These are phyloP conservation scores for Palythoa heliodiscus DNA, from an alignment of 92 coral and sea anemone genomes.

Conservation along the genomic window DNA sequence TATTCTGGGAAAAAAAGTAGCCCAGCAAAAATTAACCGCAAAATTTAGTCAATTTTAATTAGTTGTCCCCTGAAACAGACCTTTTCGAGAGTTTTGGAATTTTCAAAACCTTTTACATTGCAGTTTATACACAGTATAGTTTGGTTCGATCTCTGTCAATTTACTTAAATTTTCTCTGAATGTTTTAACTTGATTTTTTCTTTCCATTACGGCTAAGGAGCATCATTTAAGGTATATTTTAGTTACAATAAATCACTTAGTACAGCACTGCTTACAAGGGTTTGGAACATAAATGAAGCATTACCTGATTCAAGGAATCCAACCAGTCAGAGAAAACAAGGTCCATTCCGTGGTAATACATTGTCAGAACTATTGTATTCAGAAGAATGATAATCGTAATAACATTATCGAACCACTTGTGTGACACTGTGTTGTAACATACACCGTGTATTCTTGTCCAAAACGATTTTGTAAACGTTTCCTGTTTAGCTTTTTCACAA, in stretches of 20 bases:
- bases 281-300: neutral
- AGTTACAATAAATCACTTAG: neutral
- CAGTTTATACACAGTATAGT: too few relatives aligned
- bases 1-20: too few relatives aligned
- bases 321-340: constrained; percentile 24
- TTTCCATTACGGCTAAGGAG: too few relatives aligned
- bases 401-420: constrained; percentile 38
- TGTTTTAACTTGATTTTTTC: too few relatives aligned
- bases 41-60: too few relatives aligned
- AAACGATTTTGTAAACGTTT: neutral
- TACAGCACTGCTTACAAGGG: neutral
- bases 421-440: neutral
- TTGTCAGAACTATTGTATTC: constrained; percentile 52
- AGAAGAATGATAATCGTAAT: constrained; percentile 47
- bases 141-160: too few relatives aligned
- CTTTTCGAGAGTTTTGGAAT: too few relatives aligned
- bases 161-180: too few relatives aligned
- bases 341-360: constrained; percentile 51
- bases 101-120: too few relatives aligned
- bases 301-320: constrained; percentile 52
- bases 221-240: neutral
- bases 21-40: too few relatives aligned
- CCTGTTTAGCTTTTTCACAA: neutral
- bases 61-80: too few relatives aligned
- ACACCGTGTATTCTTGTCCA: neutral